A percentile compares a stretch with the other conserved stretches of the same genome.
Evolutionary conservation across 2,797 vertebrate genomes (phyloP).

Genomic region (Okamejei kenojei): DNA sequence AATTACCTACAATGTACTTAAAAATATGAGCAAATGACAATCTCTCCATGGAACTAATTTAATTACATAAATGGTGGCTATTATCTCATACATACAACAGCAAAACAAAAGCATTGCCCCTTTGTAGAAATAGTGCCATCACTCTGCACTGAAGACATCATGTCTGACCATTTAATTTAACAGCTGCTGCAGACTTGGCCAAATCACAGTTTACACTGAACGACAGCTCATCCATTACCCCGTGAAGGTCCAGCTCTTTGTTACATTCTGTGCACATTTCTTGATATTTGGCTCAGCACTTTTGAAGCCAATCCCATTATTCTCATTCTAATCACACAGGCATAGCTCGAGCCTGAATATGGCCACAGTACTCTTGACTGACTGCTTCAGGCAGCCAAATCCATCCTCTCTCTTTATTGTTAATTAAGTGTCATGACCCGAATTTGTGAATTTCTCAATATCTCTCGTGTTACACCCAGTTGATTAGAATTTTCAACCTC

Average conservation of each 20-base stretch:
- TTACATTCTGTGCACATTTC: constrained; percentile 4
- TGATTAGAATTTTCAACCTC: neutral
- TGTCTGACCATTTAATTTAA: constrained; percentile 25
- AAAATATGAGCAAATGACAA: neutral
- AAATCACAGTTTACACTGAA: neutral
- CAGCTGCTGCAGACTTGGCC: neutral
- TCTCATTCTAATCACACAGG: constrained; percentile 24
- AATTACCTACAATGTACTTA: no score
- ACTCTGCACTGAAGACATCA: neutral
- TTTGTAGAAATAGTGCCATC: neutral
- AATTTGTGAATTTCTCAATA: constrained; percentile 14
- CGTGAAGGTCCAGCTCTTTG: neutral
- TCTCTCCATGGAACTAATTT: neutral
- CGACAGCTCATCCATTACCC: neutral
- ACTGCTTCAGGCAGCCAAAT: constrained; percentile 25
- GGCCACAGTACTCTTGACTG: neutral
- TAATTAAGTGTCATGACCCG: constrained; percentile 13
- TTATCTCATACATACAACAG: neutral
- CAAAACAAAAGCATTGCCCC: neutral
- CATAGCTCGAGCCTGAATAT: neutral
- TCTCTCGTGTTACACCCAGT: neutral
- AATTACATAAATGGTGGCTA: neutral
- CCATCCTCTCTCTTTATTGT: constrained; percentile 13
- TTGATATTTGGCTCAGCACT: constrained; percentile 18
- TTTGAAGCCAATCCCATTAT: constrained; percentile 30